Evolutionary conservation across 2,797 vertebrate genomes (phyloP), one percentile per base, ranked within the genome.

Genomic region (Otus scops): DNA sequence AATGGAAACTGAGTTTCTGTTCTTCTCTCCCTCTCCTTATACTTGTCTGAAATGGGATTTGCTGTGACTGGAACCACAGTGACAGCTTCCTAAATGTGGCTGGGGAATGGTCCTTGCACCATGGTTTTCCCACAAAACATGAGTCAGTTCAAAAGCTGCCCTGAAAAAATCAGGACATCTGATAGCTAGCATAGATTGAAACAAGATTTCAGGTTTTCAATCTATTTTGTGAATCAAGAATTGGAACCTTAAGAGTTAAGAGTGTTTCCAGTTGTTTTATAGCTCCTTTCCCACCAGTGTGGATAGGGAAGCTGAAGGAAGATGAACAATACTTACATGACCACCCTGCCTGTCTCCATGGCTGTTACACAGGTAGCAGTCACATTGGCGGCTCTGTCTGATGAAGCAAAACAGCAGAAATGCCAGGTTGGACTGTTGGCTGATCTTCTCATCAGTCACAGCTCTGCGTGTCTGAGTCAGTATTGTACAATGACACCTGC

Each of bases 241-340:
- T 61, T 54, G 47, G n/a, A 59, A 38, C 34, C 26, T 13, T 81
- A 57, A 39, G 32, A 71, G 30, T 39, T 53, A 30, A 71, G 30
- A 43, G 34, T 56, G 10, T 71, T 51, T 81, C 9, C 41, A 24
- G 14, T 26, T 69, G 21, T 78, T 92, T 76, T 13, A 6, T 11
- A 64, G 48, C 22, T 92, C 7, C 65, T 86, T 83, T 76, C n/a
- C 53, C 26, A 28, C 10, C n/a, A 30, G 48, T 10, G 47, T 1
- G 6, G n/a, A 8, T 1, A 50, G 39, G 22, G 32, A 53, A 50
- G 17, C 57, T 81, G 73, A 76, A 76, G 51, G n/a, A 28, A 53
- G 16, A 20, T 21, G 38, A 13, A 0, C 2, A 14, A 50, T 18
- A 8, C 57, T 89, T 61, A 9, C 8, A 13, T 0, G 1, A 13